Evolutionary conservation across 1,140 invertebrate genomes (phyloP), one percentile per base, ranked within the genome.

Genomic region (Zelostemma sp.): DNA sequence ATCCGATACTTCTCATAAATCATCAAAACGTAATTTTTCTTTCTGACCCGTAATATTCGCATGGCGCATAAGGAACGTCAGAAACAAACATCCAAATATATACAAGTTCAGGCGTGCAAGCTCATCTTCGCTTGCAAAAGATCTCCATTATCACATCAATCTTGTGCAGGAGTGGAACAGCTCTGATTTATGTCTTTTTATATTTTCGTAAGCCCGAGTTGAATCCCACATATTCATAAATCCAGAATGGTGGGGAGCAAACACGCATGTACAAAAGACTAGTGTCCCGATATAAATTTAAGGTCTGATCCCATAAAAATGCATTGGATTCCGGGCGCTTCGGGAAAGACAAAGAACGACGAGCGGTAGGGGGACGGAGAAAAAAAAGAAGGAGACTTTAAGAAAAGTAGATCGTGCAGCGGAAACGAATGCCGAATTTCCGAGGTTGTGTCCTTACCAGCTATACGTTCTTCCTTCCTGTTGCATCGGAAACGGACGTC

Each of bases 221-320:
- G 43, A 12, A 43, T 50, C 16, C 17, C 38, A 21, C 12, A 28
- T 55, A 54, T 18, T 31, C 18, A 28, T 28, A 19, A 15, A 14
- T 47, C 31, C 21, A 21, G 28, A 41, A 33, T 61, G 56, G 35
- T 6, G 31, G 12, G 12, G 18, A n/a, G 41, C 59, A 67, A 45
- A 47, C n/a, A 38, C 61, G 54, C 35, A 9, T 12, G 48, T 59
- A 61, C 65, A 62, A 68, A 72, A 60, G 70, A 68, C 46, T 46
- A 33, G 54, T 69, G 66, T 66, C 60, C 65, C 76, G 74, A 83
- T 81, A 81, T n/a, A 83, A 81, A 80, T 35, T 81, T 68, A 68
- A 73, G 63, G 62, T 64, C 70, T 72, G 75, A 79, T 76, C 74
- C 73, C 68, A 80, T 81, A 80, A 81, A 81, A 82, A 81, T 82